These are phyloP conservation scores for Psittacula echo DNA, from an alignment of 2,797 vertebrate species.

Conservation along the genomic window DNA sequence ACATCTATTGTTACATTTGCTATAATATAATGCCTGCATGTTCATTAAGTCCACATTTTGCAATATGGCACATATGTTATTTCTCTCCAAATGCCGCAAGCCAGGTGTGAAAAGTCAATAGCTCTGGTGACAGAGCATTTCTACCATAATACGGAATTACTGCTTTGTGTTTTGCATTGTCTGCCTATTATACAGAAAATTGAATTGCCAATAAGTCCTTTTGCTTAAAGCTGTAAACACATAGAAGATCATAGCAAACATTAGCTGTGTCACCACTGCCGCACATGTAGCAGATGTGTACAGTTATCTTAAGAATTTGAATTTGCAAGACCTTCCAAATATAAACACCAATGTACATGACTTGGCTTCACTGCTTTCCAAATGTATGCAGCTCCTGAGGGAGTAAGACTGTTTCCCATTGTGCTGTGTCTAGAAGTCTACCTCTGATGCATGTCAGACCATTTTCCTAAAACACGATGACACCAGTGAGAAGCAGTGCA, in stretches of 20 bases:
- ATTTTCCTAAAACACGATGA: neutral
- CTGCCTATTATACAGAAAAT: conserved; percentile 56
- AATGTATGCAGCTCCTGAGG: neutral
- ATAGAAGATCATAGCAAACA: conserved; percentile 30
- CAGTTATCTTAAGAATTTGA: conserved; percentile 45
- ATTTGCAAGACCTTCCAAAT: conserved; percentile 44
- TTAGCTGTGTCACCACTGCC: neutral
- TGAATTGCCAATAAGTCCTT: conserved; percentile 39
- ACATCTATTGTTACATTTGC: conserved; percentile 44
- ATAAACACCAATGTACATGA: conserved; percentile 11
- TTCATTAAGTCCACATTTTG: conserved; percentile 71
- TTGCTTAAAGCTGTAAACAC: conserved; percentile 57
- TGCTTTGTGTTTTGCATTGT: conserved; percentile 56
- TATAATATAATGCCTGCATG: conserved; percentile 25
- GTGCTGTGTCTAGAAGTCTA: neutral
- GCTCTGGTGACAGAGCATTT: conserved; percentile 59
- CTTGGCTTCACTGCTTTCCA: conserved; percentile 19
- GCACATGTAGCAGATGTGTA: conserved; percentile 49
- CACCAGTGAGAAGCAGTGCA: neutral
- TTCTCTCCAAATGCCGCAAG: conserved; percentile 63
- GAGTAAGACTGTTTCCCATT: neutral
- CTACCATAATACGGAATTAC: conserved; percentile 45
- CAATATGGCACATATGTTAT: conserved; percentile 64
- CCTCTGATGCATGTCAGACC: neutral
- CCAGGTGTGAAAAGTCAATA: conserved; percentile 70